These are phyloP conservation scores for Agrilus planipennis DNA, from an alignment of 1,140 invertebrate genomes.

Conservation along the genomic window DNA sequence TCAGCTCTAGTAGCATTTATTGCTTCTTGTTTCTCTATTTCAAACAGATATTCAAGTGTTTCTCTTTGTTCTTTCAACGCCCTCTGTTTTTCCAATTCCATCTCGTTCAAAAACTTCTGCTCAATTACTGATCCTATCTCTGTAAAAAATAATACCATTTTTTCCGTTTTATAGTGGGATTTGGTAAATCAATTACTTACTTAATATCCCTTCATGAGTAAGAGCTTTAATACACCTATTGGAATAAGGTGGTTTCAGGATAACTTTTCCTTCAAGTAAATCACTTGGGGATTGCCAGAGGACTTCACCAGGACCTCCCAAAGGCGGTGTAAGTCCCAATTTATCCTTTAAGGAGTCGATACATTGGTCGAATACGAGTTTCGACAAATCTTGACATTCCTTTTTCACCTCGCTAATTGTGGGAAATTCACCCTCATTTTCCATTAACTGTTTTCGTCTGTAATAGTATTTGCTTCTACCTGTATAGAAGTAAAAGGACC, in stretches of 20 bases:
- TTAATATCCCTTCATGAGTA: slow-evolving; percentile 35
- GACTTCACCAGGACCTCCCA: slow-evolving; percentile 21
- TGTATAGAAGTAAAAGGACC: no score
- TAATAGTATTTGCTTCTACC: slow-evolving; percentile 11
- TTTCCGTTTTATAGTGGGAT: neutral
- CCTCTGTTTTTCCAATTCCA: slow-evolving; percentile 23
- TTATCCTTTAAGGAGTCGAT: slow-evolving; percentile 16
- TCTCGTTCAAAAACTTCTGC: slow-evolving; percentile 19
- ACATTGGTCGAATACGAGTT: slow-evolving; percentile 24
- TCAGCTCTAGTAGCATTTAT: slow-evolving; percentile 12
- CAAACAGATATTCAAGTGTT: slow-evolving; percentile 20
- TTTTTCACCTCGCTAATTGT: slow-evolving; percentile 9
- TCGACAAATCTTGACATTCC: slow-evolving; percentile 18
- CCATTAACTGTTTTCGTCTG: slow-evolving; percentile 8
- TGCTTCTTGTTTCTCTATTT: slow-evolving; percentile 21
- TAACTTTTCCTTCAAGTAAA: slow-evolving; percentile 28
- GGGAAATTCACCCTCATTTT: slow-evolving; percentile 8
- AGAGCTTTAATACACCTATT: slow-evolving; percentile 29
- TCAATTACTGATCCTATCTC: slow-evolving; percentile 28
- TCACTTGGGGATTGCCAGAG: slow-evolving; percentile 33
- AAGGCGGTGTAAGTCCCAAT: slow-evolving; percentile 22
- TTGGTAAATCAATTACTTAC: slow-evolving; percentile 14
- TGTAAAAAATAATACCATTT: slow-evolving; percentile 4
- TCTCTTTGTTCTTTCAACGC: slow-evolving; percentile 21
- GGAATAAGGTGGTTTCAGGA: slow-evolving; percentile 25